Conservation (phyloP, 2,888 invertebrate species). For the Heliconius cydno region DNA sequence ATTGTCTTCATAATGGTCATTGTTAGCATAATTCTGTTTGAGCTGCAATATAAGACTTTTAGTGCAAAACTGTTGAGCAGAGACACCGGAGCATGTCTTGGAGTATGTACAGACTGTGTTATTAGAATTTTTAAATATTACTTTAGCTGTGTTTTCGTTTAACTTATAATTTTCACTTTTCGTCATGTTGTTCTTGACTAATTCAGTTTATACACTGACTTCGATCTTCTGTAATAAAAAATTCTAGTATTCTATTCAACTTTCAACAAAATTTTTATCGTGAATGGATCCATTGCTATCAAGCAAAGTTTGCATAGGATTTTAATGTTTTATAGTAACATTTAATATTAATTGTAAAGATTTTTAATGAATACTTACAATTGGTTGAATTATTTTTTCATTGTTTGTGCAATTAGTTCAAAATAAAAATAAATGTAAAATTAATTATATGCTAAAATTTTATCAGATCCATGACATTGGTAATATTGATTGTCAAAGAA, state of each 20-base stretch:
- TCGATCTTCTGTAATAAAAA: conserved; percentile 71
- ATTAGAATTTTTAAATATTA: conserved; percentile 67
- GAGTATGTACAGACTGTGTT: conserved; percentile 58
- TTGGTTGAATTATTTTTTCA: conserved; percentile 14
- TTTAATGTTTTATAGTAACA: conserved; percentile 2
- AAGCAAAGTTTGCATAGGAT: neutral
- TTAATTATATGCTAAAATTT: conserved; percentile 6
- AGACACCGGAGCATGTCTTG: conserved; percentile 59
- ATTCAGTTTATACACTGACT: conserved; percentile 44
- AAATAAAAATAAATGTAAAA: conserved; percentile 1
- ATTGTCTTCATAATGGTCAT: conserved; percentile 54
- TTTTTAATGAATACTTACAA: conserved; percentile 14
- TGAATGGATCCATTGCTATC: neutral
- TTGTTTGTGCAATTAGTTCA: conserved; percentile 4
- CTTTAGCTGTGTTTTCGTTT: conserved; percentile 54
- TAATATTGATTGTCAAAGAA: conserved; percentile 13
- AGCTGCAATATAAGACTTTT: conserved; percentile 56
- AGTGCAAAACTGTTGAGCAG: conserved; percentile 57
- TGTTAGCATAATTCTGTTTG: conserved; percentile 57
- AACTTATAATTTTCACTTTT: conserved; percentile 55
- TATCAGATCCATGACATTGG: conserved; percentile 14
- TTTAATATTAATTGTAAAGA: neutral
- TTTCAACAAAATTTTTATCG: neutral
- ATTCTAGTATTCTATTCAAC: conserved; percentile 58
- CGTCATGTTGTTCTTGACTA: conserved; percentile 53